Evolutionary conservation across 1,140 invertebrate species (phyloP), one percentile per base, ranked within the genome.

Genomic region (Diabrotica undecimpunctata): DNA sequence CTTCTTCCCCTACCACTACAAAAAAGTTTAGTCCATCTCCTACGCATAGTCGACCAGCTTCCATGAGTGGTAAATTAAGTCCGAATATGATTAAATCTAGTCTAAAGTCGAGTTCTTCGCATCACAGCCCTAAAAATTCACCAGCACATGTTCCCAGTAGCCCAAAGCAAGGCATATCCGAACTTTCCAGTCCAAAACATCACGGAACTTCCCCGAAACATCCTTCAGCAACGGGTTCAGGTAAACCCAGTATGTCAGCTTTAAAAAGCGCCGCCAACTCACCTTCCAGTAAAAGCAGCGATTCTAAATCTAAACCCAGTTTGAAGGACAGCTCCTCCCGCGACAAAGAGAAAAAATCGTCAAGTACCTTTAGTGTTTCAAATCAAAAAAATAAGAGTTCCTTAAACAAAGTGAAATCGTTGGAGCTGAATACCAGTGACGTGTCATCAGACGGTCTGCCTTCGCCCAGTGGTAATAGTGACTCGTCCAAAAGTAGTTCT

Each of bases 231-330:
- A 80, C 84, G 0, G 87, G 89, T 66, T 88, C 90, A 0, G 91
- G 93, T 0, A 95, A 95, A 75, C 92, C 93, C 0, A 94, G 92
- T 72, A 92, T 95, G 87, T 92, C 90, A 0, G 86, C 91, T 0
- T 77, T 93, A n/a, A 93, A 93, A 75, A 92, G 89, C 25, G 89
- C 90, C 0, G 85, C 89, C 2, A 88, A 84, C 71, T 86, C 86
- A 5, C 85, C 77, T 67, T 84, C 78, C 72, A 81, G 74, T 57
- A 80, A 84, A 75, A 77, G 74, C 68, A 58, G 50, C 50, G 64
- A 67, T 11, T 65, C 63, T 0, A 74, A 82, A 75, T 78, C 69
- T n/a, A 83, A 83, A 74, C 76, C 81, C 9, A 80, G 79, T 39
- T 73, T 71, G 0, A 85, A 85, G 76, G 83, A 85, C 61, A 72